Evolutionary conservation across 2,113 vertebrate species (phyloP).

Genomic region (Pithys albifrons): DNA sequence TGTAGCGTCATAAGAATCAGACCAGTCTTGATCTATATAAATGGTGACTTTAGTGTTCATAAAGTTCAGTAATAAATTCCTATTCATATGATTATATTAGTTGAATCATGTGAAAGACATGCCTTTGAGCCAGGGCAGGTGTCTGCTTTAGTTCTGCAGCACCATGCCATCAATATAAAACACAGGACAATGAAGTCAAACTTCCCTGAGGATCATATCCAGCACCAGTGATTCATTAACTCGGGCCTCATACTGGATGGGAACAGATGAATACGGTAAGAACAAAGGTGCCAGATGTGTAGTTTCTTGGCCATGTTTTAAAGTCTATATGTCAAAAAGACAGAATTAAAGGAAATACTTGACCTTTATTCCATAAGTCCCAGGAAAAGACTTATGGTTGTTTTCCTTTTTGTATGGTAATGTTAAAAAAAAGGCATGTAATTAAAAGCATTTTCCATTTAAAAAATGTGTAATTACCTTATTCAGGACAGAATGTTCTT

Average conservation of each 20-base stretch:
- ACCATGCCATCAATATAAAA: slow-evolving; percentile 8
- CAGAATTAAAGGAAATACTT: not conserved
- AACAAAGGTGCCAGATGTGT: not conserved
- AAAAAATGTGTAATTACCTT: not conserved
- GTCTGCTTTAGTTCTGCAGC: slow-evolving; percentile 5
- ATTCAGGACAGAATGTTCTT: not conserved
- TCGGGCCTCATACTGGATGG: not conserved
- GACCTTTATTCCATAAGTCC: not conserved
- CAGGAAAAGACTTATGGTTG: not conserved
- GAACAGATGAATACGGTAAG: not conserved
- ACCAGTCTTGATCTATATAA: not conserved
- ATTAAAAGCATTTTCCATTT: not conserved
- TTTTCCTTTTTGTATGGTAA: not conserved
- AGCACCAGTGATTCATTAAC: not conserved
- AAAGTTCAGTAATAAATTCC: slow-evolving; percentile 30
- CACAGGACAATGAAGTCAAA: not conserved
- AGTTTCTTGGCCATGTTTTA: not conserved
- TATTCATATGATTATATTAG: slow-evolving; percentile 3
- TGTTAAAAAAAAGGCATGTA: not conserved
- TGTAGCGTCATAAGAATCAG: not conserved
- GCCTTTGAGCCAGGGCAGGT: not conserved
- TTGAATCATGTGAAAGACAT: not conserved
- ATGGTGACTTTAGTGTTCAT: not conserved
- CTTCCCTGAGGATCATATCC: slow-evolving; percentile 6
- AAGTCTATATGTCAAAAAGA: not conserved